Conservation (phyloP, 2,113 vertebrate species). For the Gorsachius goisagi region DNA sequence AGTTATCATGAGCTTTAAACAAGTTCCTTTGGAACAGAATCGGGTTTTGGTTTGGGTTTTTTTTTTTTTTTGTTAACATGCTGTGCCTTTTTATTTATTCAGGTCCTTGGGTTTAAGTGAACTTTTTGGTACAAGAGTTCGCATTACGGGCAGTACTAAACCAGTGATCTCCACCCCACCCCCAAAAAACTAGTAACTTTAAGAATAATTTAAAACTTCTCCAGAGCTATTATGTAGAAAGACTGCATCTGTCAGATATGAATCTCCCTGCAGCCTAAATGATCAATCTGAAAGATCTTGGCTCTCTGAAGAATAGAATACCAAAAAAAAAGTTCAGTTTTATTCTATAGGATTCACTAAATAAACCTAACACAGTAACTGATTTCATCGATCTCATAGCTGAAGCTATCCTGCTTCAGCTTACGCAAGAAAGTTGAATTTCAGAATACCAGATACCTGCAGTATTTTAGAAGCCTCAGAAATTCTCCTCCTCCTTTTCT, state of each 20-base stretch:
- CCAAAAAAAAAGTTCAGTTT: background rate
- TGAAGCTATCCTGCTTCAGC: background rate
- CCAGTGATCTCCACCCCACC: background rate
- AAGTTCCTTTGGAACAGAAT: background rate
- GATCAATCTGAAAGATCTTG: background rate
- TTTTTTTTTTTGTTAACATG: background rate
- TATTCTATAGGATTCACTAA: background rate
- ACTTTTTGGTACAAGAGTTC: background rate
- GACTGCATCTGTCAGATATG: background rate
- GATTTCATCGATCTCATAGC: background rate
- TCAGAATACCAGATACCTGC: background rate
- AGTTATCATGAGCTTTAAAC: background rate
- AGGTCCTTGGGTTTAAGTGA: background rate
- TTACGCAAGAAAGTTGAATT: conserved; percentile 6
- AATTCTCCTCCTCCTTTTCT: background rate
- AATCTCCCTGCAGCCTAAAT: background rate
- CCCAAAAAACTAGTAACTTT: background rate
- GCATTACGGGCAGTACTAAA: background rate
- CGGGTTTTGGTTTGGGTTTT: too few relatives aligned
- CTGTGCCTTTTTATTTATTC: background rate
- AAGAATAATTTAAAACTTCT: background rate
- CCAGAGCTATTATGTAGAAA: background rate
- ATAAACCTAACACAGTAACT: background rate
- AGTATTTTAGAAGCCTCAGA: background rate
- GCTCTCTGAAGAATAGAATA: too few relatives aligned